A percentile compares a stretch with the other conserved stretches of the same genome.
These are phyloP conservation scores for Bubo bubo DNA, from an alignment of 2,113 vertebrate genomes.

Conservation along the genomic window DNA sequence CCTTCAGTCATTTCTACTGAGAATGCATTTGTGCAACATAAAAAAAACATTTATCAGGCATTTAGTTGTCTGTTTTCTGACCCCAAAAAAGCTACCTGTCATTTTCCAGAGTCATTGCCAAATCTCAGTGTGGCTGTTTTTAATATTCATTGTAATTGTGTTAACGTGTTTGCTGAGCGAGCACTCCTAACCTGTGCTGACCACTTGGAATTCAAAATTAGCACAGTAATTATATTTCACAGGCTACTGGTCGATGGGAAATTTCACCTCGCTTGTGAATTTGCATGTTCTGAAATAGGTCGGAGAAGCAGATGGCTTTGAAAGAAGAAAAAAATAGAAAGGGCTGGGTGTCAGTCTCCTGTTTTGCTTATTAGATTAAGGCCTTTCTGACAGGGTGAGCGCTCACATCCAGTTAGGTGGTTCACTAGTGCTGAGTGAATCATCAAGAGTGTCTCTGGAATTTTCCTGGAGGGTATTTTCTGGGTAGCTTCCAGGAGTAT, in stretches of 20 bases:
- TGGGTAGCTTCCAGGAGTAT: constrained; percentile 21
- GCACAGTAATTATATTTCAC: constrained; percentile 72
- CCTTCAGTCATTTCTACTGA: background rate
- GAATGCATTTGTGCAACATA: background rate
- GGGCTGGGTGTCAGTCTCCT: constrained; percentile 42
- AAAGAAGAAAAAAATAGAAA: constrained; percentile 38
- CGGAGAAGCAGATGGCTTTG: constrained; percentile 70
- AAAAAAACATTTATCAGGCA: background rate
- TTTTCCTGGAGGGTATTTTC: constrained; percentile 47
- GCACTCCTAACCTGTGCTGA: constrained; percentile 53
- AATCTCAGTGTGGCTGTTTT: background rate
- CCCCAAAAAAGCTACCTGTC: constrained; percentile 5
- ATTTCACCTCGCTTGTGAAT: constrained; percentile 59
- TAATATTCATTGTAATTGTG: background rate
- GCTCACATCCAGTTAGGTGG: constrained; percentile 55
- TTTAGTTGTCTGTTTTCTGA: constrained; percentile 24
- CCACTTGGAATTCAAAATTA: constrained; percentile 72
- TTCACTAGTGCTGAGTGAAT: background rate
- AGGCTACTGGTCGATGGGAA: constrained; percentile 61
- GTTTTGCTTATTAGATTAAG: constrained; percentile 56
- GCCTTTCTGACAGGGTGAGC: background rate
- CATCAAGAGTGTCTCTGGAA: constrained; percentile 7
- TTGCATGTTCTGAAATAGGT: constrained; percentile 72
- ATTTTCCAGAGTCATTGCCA: background rate
- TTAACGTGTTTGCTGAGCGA: constrained; percentile 18